These are phyloP conservation scores for Echinarachnius parma DNA, from an alignment of 53 echinoderm and acorn worm genomes.

Conservation along the genomic window DNA sequence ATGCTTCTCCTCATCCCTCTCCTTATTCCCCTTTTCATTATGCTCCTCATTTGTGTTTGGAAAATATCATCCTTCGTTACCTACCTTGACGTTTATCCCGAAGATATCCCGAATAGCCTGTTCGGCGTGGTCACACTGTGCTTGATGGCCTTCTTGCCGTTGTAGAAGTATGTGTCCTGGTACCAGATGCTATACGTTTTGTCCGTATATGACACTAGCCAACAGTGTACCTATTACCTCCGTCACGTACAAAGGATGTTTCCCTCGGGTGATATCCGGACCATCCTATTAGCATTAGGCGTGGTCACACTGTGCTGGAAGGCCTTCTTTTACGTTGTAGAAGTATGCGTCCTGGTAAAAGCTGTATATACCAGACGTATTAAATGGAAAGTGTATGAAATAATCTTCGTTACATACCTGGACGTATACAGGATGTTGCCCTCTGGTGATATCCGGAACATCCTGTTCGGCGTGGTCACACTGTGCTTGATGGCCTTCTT, in stretches of 20 bases:
- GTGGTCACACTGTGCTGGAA: slow-evolving; percentile 69
- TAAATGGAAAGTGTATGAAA: no score
- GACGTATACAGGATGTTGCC: slow-evolving; percentile 83
- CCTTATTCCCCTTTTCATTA: not conserved
- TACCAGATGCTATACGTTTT: slow-evolving; percentile 98
- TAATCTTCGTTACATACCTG: no score
- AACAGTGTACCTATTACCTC: no score
- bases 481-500: slow-evolving; percentile 65
- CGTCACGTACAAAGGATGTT: slow-evolving; percentile 77
- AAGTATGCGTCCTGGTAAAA: slow-evolving; percentile 91
- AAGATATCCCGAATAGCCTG: slow-evolving; percentile 78
- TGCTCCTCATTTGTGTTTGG: not conserved
- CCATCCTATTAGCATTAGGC: slow-evolving; percentile 73
- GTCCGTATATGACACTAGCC: no score
- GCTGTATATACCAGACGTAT: no score
- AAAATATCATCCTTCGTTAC: no score
- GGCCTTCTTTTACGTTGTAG: slow-evolving; percentile 67
- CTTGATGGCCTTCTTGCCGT: slow-evolving; percentile 79
- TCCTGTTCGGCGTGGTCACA: slow-evolving; percentile 71
- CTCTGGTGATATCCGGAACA: slow-evolving; percentile 72
- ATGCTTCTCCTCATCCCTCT: slow-evolving; percentile 1
- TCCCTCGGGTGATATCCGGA: slow-evolving; percentile 73
- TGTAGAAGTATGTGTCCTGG: slow-evolving; percentile 93
- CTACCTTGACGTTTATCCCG: no score
- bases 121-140: slow-evolving; percentile 93